Percentiles rank a stretch among this genome's conserved stretches.
Conservation (phyloP, 2,888 invertebrate genomes). For the Ellobium chinense region DNA sequence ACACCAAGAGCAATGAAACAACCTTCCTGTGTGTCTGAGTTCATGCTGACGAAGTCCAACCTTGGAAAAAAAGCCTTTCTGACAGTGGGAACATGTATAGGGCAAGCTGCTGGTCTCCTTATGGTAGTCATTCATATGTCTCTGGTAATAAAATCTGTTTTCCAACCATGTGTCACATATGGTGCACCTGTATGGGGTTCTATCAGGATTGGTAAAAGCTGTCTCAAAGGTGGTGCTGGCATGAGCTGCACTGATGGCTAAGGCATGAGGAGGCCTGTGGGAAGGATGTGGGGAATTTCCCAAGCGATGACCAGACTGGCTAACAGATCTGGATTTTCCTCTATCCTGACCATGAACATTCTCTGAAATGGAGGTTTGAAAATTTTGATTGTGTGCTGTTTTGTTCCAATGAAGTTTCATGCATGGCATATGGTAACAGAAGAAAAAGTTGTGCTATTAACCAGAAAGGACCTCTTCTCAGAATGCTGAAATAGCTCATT, state of each 20-base stretch:
- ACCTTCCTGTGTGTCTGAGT: constrained; percentile 28
- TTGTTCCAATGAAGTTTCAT: no score
- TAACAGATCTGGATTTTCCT: neutral
- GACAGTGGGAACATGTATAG: constrained; percentile 32
- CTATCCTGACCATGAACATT: neutral
- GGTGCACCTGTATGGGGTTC: neutral
- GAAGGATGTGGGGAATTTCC: neutral
- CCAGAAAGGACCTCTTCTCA: no score
- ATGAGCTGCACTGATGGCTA: neutral
- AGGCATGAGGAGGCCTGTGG: neutral
- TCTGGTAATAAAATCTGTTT: constrained; percentile 28
- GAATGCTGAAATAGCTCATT: no score
- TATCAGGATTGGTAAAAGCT: neutral
- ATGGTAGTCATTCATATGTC: constrained; percentile 36
- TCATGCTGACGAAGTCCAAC: constrained; percentile 40
- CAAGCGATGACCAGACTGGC: neutral
- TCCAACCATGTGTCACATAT: constrained; percentile 14
- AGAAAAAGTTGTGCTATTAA: no score
- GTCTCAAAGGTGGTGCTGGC: neutral
- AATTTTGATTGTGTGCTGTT: no score
- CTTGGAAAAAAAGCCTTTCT: constrained; percentile 45
- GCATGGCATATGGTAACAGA: no score
- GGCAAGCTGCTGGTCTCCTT: constrained; percentile 30
- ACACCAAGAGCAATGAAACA: constrained; percentile 34
- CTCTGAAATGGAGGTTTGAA: constrained; percentile 39